Base-by-base conservation (phyloP, 2,113 vertebrate genomes). In the Centropus bengalensis region DNA sequence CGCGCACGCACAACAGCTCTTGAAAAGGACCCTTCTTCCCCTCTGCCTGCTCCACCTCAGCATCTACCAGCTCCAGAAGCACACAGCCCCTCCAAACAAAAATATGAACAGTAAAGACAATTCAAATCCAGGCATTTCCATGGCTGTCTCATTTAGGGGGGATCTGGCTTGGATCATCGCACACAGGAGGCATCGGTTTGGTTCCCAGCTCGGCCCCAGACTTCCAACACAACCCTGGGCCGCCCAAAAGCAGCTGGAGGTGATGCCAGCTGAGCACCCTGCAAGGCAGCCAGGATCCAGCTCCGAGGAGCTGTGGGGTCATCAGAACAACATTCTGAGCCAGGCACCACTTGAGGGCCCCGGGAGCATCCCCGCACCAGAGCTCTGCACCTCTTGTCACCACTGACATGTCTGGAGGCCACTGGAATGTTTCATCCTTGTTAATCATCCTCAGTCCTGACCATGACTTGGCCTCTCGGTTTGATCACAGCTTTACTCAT, bases 321-420 rank as follows among this genome's bases (percentile, higher is more conserved):
- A 62, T 13, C 28, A 23, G 36, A 63, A 63, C 49, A 67, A 10
- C 26, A 8, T 51, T 33, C 5, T 13, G 30, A 55, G 40, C 17
- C 0, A 4, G 24, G 42, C 23, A 47, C 38, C n/a, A 7, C 1
- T 2, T 3, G 23, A 55, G 33, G 19, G 27, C 49, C 22, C 40
- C 1, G 4, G 24, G 7, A 62, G 23, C 70, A 59, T 45, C n/a
- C 64, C 21, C 0, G 0, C 36, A 18, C 20, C 4, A 0, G 17
- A 30, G 36, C 17, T 62, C 67, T 22, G 27, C 8, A 24, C 68
- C 44, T 44, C 52, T 32, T 10, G 30, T 47, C 52, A 74, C 47
- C 74, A 52, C 49, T 63, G 26, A 10, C 24, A 5, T 7, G 4
- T 15, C 69, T 58, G 45, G 20, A n/a, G 27, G 17, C 19, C 59